Evolutionary conservation across 2,888 invertebrate genomes (phyloP), one percentile per base, ranked within the genome.

Genomic region (Oligia strigilis): DNA sequence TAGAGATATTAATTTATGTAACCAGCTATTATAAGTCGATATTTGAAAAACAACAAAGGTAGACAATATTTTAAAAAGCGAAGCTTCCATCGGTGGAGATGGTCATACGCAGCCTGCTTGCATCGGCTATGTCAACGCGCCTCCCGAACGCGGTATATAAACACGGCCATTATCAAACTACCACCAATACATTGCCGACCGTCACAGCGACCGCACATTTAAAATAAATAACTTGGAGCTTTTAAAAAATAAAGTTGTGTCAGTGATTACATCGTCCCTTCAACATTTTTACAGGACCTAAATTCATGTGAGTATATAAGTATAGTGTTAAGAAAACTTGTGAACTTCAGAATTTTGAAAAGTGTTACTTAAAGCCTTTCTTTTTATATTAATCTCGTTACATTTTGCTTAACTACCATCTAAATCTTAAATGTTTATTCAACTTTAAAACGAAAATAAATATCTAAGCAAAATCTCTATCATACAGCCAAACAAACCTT

Each of bases 121-220:
- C 93, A 93, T 90, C 89, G 92, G 90, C 90, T 92, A 92, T 92
- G 94, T 90, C 93, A 93, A 92, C 92, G 92, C 90, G 92, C 92
- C 93, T 92, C 90, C 90, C 85, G 88, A 88, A 84, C 91, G 85
- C 87, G 90, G 92, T 97, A 97, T 97, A 97, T 95, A 97, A 96
- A 92, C 93, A 91, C 91, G 91, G 89, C 90, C 93, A 91, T 94
- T 95, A 95, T 95, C 95, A 94, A 90, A 91, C 93, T 90, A 91
- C 92, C 92, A 94, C 94, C 96, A 97, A 96, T 97, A 95, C 95
- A 95, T 95, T 93, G 95, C 95, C 93, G 94, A 92, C 95, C 92
- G 95, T 94, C 96, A 93, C 92, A 93, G 92, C 94, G 96, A 91
- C 92, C 95, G 93, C 95, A 96, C 94, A 94, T 92, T 87, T 88